Conservation (phyloP, 2,797 vertebrate genomes). For the Erethizon dorsatum region DNA sequence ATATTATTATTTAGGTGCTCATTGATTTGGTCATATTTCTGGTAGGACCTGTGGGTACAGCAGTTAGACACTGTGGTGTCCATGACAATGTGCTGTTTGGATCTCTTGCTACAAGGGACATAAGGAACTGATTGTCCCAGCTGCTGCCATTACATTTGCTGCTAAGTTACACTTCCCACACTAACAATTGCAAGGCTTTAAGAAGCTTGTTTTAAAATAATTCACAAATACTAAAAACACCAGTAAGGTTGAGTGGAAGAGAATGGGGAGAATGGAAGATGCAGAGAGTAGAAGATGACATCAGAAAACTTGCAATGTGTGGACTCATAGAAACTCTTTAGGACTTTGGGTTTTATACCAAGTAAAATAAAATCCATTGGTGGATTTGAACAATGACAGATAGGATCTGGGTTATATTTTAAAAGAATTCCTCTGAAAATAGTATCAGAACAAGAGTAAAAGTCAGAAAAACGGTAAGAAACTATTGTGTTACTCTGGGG, state of each 20-base stretch:
- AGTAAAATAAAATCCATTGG: not conserved
- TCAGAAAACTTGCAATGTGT: not conserved
- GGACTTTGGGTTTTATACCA: not conserved
- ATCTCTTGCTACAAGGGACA: not conserved
- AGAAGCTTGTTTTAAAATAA: not conserved
- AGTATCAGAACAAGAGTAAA: not conserved
- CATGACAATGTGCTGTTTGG: not conserved
- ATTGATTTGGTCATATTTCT: conserved; percentile 4
- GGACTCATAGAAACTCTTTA: not conserved
- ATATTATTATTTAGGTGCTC: conserved; percentile 15
- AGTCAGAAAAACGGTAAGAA: not conserved
- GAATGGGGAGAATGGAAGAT: not conserved
- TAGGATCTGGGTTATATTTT: not conserved
- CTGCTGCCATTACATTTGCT: not conserved
- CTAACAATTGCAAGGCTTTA: not conserved
- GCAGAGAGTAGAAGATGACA: not conserved
- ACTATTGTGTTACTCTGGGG: not conserved
- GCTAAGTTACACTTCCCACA: not conserved
- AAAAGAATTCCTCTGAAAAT: not conserved
- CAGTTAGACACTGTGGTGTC: not conserved
- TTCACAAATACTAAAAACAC: not conserved
- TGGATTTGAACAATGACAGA: not conserved
- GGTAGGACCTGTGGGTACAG: not conserved
- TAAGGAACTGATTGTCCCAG: not conserved
- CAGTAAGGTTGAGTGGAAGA: not conserved